Evolutionary conservation across 2,797 vertebrate genomes (phyloP), one percentile per base, ranked within the genome.

Genomic region (Enteromius trimaculatus): DNA sequence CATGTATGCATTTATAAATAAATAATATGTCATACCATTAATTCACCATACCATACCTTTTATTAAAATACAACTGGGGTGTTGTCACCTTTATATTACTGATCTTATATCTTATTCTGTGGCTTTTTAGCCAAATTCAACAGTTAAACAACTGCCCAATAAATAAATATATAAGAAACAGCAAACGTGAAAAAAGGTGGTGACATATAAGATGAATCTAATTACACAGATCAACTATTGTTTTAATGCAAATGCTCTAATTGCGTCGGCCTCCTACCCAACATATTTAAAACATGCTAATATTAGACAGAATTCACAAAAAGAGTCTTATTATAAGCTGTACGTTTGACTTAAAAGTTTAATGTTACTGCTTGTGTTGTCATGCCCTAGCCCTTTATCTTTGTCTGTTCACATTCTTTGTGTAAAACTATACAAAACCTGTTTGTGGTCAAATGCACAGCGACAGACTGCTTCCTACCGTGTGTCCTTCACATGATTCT

Each of bases 401-500:
- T 26, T 6, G 2, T 16, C 37, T 4, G 9, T 49, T 49, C 17
- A 6, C 37, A 64, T 6, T 29, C 6, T 53, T n/a, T 14, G 10
- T 31, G 47, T 26, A 13, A 62, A 44, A 21, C 26, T 19, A 23
- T 21, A 9, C 16, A 11, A n/a, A 17, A 9, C 11, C 2, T 16
- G 4, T n/a, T 11, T 11, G 21, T 23, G 16, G 47, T 6, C 13
- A 1, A 47, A 3, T 62, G 58, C 58, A 29, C 21, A 37, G 4
- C 13, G 13, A 42, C 55, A 62, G 19, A 21, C 68, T 17, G 51
- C 65, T 82, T 79, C 69, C 60, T 95, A 96, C 95, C 95, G 93
- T 95, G 0, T 86, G 88, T 5, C 92, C 51, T 62, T 94, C 90
- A 62, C 84, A 83, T 6, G 87, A 82, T 79, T 89, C 69, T 71